Evolutionary conservation across 2,888 invertebrate species (phyloP).

Genomic region (Stenoptilia bipunctidactyla): DNA sequence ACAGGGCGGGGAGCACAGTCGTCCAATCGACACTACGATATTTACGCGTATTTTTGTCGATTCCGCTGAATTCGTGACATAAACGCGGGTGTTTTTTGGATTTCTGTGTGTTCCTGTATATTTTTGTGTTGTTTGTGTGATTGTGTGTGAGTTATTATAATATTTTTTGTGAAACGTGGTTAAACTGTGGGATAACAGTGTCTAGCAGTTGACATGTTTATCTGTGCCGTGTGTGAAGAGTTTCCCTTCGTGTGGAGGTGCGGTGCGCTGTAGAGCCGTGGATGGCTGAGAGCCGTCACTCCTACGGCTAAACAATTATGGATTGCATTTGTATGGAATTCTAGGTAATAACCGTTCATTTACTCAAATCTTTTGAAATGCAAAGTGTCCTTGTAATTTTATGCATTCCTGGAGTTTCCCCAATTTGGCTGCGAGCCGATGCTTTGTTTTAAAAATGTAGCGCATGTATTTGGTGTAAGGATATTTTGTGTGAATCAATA

Average conservation of each 20-base stretch:
- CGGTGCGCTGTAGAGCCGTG: conserved; percentile 39
- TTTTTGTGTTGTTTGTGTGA: conserved; percentile 54
- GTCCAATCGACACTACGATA: conserved; percentile 59
- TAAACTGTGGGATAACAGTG: conserved; percentile 65
- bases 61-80: conserved; percentile 59
- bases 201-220: conserved; percentile 72
- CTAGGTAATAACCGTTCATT: conserved; percentile 41
- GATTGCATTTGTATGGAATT: conserved; percentile 67
- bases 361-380: too few relatives aligned
- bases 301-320: conserved; percentile 52
- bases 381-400: too few relatives aligned
- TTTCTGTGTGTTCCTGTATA: conserved; percentile 60
- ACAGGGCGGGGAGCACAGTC: conserved; percentile 70
- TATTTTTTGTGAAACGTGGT: conserved; percentile 63
- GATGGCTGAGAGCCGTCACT: not conserved
- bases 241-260: conserved; percentile 64
- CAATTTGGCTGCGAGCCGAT: conserved; percentile 12
- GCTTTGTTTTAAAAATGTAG: conserved; percentile 40
- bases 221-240: conserved; percentile 72
- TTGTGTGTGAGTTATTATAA: conserved; percentile 52
- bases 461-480: conserved; percentile 33
- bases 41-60: conserved; percentile 65
- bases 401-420: too few relatives aligned
- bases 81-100: conserved; percentile 63
- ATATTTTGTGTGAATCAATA: conserved; percentile 36